These are phyloP conservation scores for Stomatorhinus walkeri DNA, from an alignment of 2,797 vertebrate species.

Conservation along the genomic window DNA sequence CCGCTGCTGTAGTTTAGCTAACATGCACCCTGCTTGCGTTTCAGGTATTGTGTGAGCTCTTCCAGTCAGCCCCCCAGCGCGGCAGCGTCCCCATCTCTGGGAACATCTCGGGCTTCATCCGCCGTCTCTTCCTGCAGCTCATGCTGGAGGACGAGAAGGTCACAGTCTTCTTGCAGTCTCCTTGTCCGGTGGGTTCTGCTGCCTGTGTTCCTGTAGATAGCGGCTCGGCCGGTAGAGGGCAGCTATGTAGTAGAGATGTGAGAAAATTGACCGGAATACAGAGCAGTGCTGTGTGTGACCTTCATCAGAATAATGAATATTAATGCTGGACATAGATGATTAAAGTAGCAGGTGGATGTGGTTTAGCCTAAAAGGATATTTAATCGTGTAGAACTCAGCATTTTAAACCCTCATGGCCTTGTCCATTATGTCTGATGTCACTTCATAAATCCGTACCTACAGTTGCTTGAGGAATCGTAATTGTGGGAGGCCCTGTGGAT, in stretches of 20 bases:
- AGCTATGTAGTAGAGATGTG: slow-evolving; percentile 18
- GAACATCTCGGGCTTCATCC: slow-evolving; percentile 96
- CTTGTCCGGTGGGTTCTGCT: slow-evolving; percentile 78
- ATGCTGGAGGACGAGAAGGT: slow-evolving; percentile 99
- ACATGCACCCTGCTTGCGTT: background rate
- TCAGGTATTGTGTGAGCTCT: slow-evolving; percentile 97
- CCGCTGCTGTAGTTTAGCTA: background rate
- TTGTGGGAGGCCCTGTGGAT: background rate
- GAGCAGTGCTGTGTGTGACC: background rate
- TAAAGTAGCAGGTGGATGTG: background rate
- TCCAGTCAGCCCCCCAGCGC: slow-evolving; percentile 90
- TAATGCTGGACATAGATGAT: background rate
- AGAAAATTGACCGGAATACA: background rate
- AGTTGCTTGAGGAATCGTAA: background rate
- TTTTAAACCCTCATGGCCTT: background rate
- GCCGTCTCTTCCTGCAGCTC: slow-evolving; percentile 91
- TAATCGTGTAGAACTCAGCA: background rate
- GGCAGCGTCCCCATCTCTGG: slow-evolving; percentile 85
- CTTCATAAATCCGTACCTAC: background rate
- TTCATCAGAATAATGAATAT: background rate
- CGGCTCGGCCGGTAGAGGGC: slow-evolving; percentile 40
- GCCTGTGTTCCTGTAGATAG: background rate
- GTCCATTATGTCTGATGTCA: background rate
- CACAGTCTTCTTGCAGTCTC: slow-evolving; percentile 96
- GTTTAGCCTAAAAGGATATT: background rate